Conservation (phyloP, 2,797 vertebrate species). For the Pampus argenteus region DNA sequence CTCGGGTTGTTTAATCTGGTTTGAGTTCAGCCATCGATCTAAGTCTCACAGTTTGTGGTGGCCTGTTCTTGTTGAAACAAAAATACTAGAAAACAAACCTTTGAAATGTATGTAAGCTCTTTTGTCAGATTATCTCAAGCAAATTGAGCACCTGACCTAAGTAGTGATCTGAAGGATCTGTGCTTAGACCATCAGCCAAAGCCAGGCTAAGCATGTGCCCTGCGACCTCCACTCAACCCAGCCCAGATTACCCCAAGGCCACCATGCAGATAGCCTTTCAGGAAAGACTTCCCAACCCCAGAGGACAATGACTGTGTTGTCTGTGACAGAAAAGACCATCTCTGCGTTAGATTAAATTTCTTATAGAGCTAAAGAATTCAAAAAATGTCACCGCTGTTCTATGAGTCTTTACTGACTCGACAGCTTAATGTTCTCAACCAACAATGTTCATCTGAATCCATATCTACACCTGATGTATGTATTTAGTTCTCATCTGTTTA, state of each 20-base stretch:
- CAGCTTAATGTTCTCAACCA: constrained; percentile 7
- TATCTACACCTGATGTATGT: constrained; percentile 3
- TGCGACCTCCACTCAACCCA: constrained; percentile 63
- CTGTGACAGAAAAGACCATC: constrained; percentile 76
- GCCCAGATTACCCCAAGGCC: constrained; percentile 70
- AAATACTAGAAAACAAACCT: neutral
- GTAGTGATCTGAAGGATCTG: constrained; percentile 47
- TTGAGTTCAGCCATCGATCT: constrained; percentile 13
- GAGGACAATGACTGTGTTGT: constrained; percentile 85
- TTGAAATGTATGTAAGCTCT: constrained; percentile 19
- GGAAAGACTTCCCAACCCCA: constrained; percentile 57
- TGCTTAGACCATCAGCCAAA: constrained; percentile 65
- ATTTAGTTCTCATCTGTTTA: neutral
- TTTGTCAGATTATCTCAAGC: constrained; percentile 60
- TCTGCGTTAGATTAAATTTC: constrained; percentile 79
- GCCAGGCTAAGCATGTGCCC: constrained; percentile 70
- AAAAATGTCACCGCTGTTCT: constrained; percentile 57
- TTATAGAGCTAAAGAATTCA: constrained; percentile 67
- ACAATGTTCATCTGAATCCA: constrained; percentile 15
- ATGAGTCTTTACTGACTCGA: constrained; percentile 30
- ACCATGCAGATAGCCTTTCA: constrained; percentile 81
- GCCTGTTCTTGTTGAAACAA: constrained; percentile 20
- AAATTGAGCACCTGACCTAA: constrained; percentile 71
- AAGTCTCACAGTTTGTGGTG: constrained; percentile 4
- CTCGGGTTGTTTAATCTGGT: constrained; percentile 18